These are phyloP conservation scores for Jordanella pulchra DNA, from an alignment of 2,797 vertebrate genomes.

Conservation along the genomic window DNA sequence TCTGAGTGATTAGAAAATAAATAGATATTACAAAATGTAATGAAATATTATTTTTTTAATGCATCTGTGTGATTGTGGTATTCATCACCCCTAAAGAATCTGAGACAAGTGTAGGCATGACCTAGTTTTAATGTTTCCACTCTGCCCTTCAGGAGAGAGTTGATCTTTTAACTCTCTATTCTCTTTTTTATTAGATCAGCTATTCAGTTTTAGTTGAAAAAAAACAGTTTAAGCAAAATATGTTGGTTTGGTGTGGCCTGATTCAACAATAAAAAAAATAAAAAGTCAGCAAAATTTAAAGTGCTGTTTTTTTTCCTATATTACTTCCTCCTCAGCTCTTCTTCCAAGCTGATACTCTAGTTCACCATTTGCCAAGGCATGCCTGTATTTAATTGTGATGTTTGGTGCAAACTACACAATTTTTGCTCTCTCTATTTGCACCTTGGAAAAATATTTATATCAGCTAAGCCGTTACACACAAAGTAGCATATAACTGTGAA, in stretches of 20 bases:
- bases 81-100: constrained; percentile 22
- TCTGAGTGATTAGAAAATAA: background rate
- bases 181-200: constrained; percentile 33
- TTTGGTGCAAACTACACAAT: background rate
- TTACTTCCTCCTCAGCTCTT: constrained; percentile 3
- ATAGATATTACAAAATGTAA: too few relatives aligned
- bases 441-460: too few relatives aligned
- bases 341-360: background rate
- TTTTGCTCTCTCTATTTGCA: too few relatives aligned
- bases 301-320: background rate
- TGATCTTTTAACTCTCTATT: constrained; percentile 1
- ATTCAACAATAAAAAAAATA: constrained; percentile 28
- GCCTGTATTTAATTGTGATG: background rate
- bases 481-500: too few relatives aligned
- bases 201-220: constrained; percentile 39
- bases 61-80: background rate
- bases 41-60: background rate
- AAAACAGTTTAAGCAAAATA: constrained; percentile 34
- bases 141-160: constrained; percentile 20
- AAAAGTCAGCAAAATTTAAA: constrained; percentile 26
- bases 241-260: constrained; percentile 28
- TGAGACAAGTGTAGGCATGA: constrained; percentile 26
- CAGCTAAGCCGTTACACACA: too few relatives aligned
- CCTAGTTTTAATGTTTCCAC: constrained; percentile 44
- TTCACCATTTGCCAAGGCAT: constrained; percentile 1